A percentile compares a stretch with the other conserved stretches of the same genome.
phyloP scores from a whole-genome alignment of 2,113 vertebrate genomes.

The Craseonycteris thonglongyai region DNA sequence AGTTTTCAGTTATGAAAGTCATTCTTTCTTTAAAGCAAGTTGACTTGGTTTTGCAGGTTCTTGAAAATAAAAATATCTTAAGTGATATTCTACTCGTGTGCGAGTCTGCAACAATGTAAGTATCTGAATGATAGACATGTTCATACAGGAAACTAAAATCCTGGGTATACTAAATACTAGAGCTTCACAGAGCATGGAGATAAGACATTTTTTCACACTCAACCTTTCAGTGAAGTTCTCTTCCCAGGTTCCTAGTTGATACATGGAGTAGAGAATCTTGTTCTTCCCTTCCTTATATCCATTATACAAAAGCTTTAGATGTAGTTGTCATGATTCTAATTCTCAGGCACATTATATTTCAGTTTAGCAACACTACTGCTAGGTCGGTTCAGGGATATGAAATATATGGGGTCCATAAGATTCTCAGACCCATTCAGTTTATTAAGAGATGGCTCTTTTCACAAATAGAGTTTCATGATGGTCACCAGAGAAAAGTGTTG shows the following conservation, averaged over 20 bases:
- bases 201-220: background rate
- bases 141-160: background rate
- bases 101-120: background rate
- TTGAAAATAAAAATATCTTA: background rate
- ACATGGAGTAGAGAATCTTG: background rate
- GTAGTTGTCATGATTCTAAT: background rate
- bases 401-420: background rate
- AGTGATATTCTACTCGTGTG: background rate
- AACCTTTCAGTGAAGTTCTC: background rate
- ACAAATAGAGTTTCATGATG: background rate
- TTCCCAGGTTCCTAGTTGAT: background rate
- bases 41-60: background rate
- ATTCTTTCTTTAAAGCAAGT: background rate
- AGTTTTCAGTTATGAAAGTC: background rate
- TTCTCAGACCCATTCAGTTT: background rate
- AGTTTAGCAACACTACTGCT: background rate
- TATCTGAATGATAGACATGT: background rate
- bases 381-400: background rate
- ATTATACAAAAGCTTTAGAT: background rate
- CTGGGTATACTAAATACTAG: background rate
- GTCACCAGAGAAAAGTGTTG: background rate
- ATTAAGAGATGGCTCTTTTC: background rate
- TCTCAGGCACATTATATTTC: background rate
- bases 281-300: background rate
- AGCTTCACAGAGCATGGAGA: background rate